Conservation (phyloP, 53 echinoderm and acorn worm species). For the Zoroaster sp. region DNA sequence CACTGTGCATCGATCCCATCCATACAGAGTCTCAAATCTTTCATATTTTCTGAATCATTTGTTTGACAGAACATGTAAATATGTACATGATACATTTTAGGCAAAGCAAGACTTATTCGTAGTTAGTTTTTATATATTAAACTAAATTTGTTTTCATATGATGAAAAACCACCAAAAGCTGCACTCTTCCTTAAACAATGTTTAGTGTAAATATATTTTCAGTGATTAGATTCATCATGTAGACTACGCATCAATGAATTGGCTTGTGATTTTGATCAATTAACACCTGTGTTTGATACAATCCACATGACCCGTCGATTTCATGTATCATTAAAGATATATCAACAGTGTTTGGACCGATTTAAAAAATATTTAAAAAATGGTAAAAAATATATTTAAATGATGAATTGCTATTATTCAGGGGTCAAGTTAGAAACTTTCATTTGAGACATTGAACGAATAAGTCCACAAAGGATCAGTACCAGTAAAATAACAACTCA, state of each 20-base stretch:
- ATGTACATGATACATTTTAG: conserved; percentile 37
- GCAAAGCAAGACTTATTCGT: background rate
- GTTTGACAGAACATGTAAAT: conserved; percentile 16
- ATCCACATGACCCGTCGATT: no score
- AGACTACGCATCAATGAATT: background rate
- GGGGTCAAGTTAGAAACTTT: no score
- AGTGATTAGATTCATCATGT: background rate
- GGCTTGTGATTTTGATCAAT: background rate
- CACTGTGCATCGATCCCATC: background rate
- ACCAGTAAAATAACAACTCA: no score
- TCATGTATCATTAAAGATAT: no score
- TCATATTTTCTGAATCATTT: background rate
- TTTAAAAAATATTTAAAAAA: no score
- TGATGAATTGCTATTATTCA: no score
- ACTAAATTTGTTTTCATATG: background rate
- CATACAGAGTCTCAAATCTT: background rate
- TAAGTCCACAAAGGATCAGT: no score
- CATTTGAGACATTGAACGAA: no score
- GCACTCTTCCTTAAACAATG: conserved; percentile 17
- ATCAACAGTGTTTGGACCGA: no score
- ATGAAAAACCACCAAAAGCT: conserved; percentile 11
- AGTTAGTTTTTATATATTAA: background rate
- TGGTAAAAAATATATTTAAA: no score
- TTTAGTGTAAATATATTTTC: conserved; percentile 28
- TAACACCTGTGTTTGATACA: background rate